phyloP scores from a whole-genome alignment of 2,797 vertebrate genomes.

The Nannoperca obscura region DNA sequence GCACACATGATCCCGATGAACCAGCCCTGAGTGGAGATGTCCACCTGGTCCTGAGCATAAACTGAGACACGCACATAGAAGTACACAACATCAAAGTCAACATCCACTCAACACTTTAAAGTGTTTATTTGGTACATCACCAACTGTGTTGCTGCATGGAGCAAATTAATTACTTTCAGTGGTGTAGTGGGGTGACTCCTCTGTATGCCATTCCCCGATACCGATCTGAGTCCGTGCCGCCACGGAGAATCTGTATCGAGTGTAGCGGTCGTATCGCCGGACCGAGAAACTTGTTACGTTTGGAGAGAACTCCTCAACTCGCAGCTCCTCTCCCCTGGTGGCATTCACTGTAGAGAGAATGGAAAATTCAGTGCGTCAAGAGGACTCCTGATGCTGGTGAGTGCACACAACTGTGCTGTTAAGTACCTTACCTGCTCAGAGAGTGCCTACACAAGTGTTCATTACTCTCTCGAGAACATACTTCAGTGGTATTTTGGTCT shows the following conservation, averaged over 20 bases:
- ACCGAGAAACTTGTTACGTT: constrained; percentile 93
- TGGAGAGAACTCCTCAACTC: constrained; percentile 88
- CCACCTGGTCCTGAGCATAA: constrained; percentile 94
- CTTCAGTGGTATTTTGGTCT: constrained; percentile 34
- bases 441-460: constrained; percentile 46
- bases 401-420: constrained; percentile 39
- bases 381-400: constrained; percentile 36
- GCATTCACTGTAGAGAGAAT: constrained; percentile 90
- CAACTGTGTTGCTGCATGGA: neutral
- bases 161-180: constrained; percentile 75
- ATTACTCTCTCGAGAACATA: constrained; percentile 44
- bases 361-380: constrained; percentile 15
- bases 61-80: constrained; percentile 78
- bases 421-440: constrained; percentile 33
- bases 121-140: neutral
- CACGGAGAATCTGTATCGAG: constrained; percentile 92
- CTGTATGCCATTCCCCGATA: constrained; percentile 86
- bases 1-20: constrained; percentile 99
- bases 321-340: constrained; percentile 83
- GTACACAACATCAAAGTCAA: neutral
- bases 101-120: neutral
- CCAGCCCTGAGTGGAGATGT: constrained; percentile 98
- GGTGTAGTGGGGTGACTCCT: constrained; percentile 92
- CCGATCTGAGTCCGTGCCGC: constrained; percentile 91
- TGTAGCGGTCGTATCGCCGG: constrained; percentile 92